phyloP scores from a whole-genome alignment of 2,113 vertebrate species.

The Lasiurus cinereus region DNA sequence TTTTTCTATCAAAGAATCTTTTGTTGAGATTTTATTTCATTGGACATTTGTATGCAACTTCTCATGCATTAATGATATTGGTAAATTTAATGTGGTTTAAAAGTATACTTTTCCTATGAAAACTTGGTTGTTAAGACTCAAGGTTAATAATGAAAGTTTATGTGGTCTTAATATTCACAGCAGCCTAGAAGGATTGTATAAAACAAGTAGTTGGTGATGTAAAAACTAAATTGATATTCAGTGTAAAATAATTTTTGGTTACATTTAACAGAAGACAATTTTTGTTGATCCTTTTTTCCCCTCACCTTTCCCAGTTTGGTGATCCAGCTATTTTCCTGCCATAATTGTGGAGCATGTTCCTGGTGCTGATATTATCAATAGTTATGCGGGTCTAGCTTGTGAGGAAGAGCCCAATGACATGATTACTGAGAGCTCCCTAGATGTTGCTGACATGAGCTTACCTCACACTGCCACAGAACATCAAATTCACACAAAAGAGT shows the following conservation, averaged over 20 bases:
- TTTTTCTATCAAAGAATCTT: conserved; percentile 22
- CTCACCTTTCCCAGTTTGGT: conserved; percentile 87
- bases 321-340: conserved; percentile 93
- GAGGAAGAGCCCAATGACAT: conserved; percentile 91
- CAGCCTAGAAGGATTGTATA: neutral
- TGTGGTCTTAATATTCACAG: neutral
- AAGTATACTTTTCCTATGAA: neutral
- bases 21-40: conserved; percentile 47
- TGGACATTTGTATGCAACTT: neutral
- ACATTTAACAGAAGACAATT: conserved; percentile 6
- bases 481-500: neutral
- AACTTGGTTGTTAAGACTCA: conserved; percentile 5
- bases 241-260: neutral
- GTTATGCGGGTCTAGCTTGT: conserved; percentile 92
- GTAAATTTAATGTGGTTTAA: neutral
- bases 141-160: conserved; percentile 23
- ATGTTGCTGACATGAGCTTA: conserved; percentile 79
- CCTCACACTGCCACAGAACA: neutral
- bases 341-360: conserved; percentile 97
- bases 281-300: neutral
- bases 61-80: neutral
- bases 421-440: conserved; percentile 90
- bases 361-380: conserved; percentile 92
- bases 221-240: neutral
- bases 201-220: neutral